Evolutionary conservation across 2,113 vertebrate genomes (phyloP).

Genomic region (Barbus barbus): DNA sequence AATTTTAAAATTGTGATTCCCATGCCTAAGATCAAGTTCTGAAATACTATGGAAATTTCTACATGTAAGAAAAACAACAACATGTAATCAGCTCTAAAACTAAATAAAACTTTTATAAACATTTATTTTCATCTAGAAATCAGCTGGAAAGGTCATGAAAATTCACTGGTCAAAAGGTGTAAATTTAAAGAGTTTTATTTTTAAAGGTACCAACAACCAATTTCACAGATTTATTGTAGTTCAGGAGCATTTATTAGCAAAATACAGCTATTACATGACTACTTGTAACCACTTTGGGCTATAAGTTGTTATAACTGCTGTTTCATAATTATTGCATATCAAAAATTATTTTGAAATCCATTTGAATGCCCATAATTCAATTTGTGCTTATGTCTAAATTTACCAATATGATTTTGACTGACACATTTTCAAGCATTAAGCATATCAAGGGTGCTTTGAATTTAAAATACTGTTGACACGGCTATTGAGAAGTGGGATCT

Average conservation of each 20-base stretch:
- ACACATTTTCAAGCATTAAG: not conserved
- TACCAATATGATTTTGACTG: not conserved
- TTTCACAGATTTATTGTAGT: not conserved
- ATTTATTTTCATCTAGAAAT: not conserved
- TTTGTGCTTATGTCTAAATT: not conserved
- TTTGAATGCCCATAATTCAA: too few relatives aligned
- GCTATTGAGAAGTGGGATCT: not conserved
- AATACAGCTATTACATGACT: not conserved
- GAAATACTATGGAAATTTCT: too few relatives aligned
- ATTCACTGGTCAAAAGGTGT: not conserved
- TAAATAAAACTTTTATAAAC: too few relatives aligned
- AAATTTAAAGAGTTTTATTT: conserved; percentile 1
- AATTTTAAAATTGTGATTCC: too few relatives aligned
- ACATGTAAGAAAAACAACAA: too few relatives aligned
- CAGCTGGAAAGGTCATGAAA: not conserved
- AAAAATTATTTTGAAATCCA: not conserved
- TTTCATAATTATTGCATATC: not conserved
- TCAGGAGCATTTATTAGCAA: conserved; percentile 5
- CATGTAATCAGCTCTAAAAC: too few relatives aligned
- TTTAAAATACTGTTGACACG: not conserved
- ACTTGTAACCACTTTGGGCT: not conserved
- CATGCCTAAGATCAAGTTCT: too few relatives aligned
- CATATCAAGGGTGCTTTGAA: not conserved
- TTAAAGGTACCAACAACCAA: not conserved
- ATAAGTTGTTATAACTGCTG: not conserved